A percentile compares a stretch with the other conserved stretches of the same genome.
Evolutionary conservation across 1,140 invertebrate genomes (phyloP).

Genomic region (Zaprionus vittiger): DNA sequence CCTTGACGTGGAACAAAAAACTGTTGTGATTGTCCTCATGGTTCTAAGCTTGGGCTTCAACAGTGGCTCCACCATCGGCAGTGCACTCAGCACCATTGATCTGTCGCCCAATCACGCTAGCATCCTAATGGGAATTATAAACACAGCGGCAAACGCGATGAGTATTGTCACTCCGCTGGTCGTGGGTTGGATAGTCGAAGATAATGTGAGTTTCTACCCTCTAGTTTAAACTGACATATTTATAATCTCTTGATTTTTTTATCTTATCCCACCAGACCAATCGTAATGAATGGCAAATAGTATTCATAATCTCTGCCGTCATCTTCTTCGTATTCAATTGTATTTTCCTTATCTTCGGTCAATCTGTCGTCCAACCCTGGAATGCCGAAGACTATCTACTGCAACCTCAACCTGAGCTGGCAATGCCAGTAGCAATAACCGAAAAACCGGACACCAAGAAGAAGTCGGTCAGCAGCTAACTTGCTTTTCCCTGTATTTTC

Average conservation of each 20-base stretch:
- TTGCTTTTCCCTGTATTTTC: too few species aligned
- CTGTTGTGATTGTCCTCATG: slow-evolving; percentile 85
- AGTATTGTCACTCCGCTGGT: slow-evolving; percentile 89
- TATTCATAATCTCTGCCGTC: slow-evolving; percentile 68
- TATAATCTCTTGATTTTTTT: slow-evolving; percentile 2
- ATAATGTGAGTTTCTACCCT: slow-evolving; percentile 85
- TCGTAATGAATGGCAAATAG: slow-evolving; percentile 90
- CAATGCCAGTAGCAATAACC: background rate
- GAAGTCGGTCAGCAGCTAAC: background rate
- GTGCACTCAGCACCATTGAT: slow-evolving; percentile 89
- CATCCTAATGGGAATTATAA: slow-evolving; percentile 88
- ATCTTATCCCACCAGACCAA: slow-evolving; percentile 88
- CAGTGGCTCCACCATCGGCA: slow-evolving; percentile 90
- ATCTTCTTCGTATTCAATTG: slow-evolving; percentile 69
- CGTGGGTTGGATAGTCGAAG: slow-evolving; percentile 87
- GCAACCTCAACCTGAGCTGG: slow-evolving; percentile 23
- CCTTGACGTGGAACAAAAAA: too few species aligned
- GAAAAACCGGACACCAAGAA: slow-evolving; percentile 6
- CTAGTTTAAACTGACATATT: background rate
- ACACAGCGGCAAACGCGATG: slow-evolving; percentile 90
- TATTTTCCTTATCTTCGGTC: slow-evolving; percentile 86
- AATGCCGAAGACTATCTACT: slow-evolving; percentile 91
- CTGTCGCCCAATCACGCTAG: slow-evolving; percentile 91
- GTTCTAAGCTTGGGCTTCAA: slow-evolving; percentile 91
- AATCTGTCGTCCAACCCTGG: slow-evolving; percentile 93